Evolutionary conservation across 2,888 invertebrate species (phyloP), one percentile per base, ranked within the genome.

Genomic region (Physocephala rufipes): DNA sequence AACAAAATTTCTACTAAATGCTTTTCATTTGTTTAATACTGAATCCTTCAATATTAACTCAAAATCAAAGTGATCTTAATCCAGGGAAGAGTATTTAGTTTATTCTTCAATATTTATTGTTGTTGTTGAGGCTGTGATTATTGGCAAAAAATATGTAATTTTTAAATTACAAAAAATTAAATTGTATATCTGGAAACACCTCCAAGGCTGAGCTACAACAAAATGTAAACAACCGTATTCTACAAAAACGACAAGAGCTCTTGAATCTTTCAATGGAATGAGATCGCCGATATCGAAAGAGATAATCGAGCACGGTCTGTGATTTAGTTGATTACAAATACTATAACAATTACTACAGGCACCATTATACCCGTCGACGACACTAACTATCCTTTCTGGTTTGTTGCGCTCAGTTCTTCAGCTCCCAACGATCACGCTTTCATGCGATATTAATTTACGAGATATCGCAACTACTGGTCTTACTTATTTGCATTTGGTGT

Each of bases 381-480:
- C 13, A 24, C 15, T 19, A 15, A 26, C 15, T 26, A 19, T 26
- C 26, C 24, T 24, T 26, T 26, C 26, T 55, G 16, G 16, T 5
- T 67, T 55, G n/a, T 45, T 59, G 59, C 26, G 45, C 58, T n/a
- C 45, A 58, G 26, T 58, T 24, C 16, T 16, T 59, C 12, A 49
- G 16, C 49, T n/a, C n/a, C n/a, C n/a, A n/a, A n/a, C 24, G 19
- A 21, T 9, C 36, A 19, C 21, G 58, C 24, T 79, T 80, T 78
- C 79, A 80, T 79, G 81, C 78, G 79, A 78, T 82, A 79, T 82
- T 83, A 82, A 82, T 82, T 82, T 82, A 82, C 83, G 81, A 82
- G 80, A 80, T 82, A 82, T 82, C 81, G 81, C 84, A 83, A 82
- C 82, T 82, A 82, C 82, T 82, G 82, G 84, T 82, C 82, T 82